Evolutionary conservation across 2,113 vertebrate genomes (phyloP).

Genomic region (Apodemus speciosus): DNA sequence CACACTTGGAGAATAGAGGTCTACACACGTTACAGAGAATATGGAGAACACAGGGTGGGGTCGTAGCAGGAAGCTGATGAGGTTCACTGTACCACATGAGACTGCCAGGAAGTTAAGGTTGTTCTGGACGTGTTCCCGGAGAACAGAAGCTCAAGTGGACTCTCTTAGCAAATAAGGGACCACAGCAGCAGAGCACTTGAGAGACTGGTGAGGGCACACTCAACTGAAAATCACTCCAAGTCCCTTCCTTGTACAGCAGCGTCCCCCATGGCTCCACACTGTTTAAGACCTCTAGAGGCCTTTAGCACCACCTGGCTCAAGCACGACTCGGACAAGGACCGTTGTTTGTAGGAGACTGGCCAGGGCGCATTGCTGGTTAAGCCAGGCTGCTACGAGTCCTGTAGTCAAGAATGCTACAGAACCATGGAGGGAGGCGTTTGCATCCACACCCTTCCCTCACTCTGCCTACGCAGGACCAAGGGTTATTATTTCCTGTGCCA

Average conservation of each 20-base stretch:
- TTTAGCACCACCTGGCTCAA: too few relatives aligned
- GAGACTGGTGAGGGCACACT: background rate
- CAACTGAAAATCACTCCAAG: background rate
- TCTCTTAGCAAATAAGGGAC: background rate
- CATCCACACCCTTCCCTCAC: too few relatives aligned
- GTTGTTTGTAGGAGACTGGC: background rate
- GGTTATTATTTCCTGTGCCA: background rate
- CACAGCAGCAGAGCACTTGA: too few relatives aligned
- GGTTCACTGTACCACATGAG: background rate
- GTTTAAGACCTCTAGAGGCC: background rate
- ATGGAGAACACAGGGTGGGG: background rate
- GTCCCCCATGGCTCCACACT: rapidly evolving
- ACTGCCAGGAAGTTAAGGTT: background rate
- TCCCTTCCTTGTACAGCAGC: background rate
- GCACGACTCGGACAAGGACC: background rate
- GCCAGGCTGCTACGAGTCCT: background rate
- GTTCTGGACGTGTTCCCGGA: too few relatives aligned
- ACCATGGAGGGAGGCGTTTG: background rate
- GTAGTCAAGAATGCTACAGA: background rate
- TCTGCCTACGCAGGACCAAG: background rate
- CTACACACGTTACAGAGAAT: background rate
- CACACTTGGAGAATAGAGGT: background rate
- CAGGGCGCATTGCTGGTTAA: background rate
- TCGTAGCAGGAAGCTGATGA: background rate
- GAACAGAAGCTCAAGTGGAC: background rate